phyloP scores from a whole-genome alignment of 2,113 vertebrate genomes.

The Aviceda subcristata region DNA sequence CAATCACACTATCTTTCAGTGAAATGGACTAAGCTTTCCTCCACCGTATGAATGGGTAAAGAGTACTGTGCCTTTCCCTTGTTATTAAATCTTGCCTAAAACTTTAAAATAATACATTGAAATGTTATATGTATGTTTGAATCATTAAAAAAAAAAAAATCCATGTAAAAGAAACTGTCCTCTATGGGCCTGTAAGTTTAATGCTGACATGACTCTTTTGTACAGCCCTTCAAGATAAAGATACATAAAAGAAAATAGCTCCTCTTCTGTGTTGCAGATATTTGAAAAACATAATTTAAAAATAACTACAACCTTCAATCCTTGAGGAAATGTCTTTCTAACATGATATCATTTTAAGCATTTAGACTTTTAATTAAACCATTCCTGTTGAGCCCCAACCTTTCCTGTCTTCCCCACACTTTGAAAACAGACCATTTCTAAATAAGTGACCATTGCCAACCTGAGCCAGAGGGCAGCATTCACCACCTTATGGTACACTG shows the following conservation, averaged over 20 bases:
- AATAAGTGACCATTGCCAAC: constrained; percentile 36
- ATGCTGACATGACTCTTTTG: not conserved
- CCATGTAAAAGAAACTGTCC: not conserved
- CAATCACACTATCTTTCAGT: not conserved
- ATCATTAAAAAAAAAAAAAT: not conserved
- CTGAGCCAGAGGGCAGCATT: constrained; percentile 64
- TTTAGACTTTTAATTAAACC: not conserved
- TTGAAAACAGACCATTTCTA: not conserved
- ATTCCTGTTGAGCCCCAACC: not conserved
- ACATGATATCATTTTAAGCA: not conserved
- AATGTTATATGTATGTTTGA: not conserved
- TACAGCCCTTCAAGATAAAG: not conserved
- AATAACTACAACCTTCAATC: not conserved
- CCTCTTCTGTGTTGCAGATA: not conserved
- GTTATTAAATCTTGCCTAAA: not conserved
- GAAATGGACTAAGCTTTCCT: not conserved
- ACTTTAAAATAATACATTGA: not conserved
- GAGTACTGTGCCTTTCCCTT: not conserved
- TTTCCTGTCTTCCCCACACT: not conserved
- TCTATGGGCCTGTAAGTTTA: not conserved
- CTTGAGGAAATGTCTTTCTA: not conserved
- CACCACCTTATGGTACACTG: not conserved
- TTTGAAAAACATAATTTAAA: not conserved
- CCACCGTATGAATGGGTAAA: not conserved
- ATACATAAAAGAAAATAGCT: not conserved